Conservation (phyloP, 2,113 vertebrate species). For the Gymnobelideus leadbeateri region DNA sequence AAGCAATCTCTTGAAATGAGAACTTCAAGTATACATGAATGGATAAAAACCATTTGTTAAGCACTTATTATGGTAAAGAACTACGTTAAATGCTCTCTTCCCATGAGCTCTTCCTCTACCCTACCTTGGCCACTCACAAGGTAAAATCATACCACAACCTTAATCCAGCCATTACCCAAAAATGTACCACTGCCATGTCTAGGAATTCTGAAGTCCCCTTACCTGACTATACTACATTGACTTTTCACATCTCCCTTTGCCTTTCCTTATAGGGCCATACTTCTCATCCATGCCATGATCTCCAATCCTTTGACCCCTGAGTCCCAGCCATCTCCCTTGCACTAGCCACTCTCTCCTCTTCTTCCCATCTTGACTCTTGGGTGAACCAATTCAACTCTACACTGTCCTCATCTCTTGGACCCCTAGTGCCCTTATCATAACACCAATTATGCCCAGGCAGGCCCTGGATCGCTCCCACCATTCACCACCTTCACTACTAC, state of each 20-base stretch:
- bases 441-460: not conserved
- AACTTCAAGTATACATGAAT: constrained; percentile 41
- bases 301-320: too few species aligned
- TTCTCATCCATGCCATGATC: not conserved
- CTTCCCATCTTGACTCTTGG: not conserved
- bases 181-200: not conserved
- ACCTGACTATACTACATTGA: not conserved
- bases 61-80: not conserved
- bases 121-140: not conserved
- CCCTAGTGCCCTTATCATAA: not conserved
- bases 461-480: not conserved
- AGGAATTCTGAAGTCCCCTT: not conserved
- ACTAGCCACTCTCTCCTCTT: not conserved
- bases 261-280: not conserved
- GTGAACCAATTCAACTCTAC: not conserved
- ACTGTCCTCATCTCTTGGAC: not conserved
- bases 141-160: not conserved
- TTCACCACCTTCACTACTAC: not conserved
- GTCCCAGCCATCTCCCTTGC: not conserved
- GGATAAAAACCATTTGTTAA: not conserved
- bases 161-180: not conserved
- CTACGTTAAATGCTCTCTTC: not conserved
- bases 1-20: constrained; percentile 3
- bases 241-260: not conserved
- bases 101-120: not conserved